phyloP scores from a whole-genome alignment of 2,888 invertebrate species.

The Limnephilus lunatus region DNA sequence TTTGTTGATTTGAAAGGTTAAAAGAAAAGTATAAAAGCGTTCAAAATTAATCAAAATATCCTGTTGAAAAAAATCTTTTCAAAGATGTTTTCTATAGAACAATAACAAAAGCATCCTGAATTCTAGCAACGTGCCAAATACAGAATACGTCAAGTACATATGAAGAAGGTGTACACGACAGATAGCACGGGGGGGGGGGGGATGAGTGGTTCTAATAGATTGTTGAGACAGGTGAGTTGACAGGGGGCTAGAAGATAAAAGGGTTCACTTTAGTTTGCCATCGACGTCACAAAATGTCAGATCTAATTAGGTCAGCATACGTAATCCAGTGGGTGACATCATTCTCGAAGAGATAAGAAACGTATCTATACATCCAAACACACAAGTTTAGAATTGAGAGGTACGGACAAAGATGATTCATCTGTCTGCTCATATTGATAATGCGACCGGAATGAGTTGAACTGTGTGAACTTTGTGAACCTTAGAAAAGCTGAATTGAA shows the following conservation, averaged over 20 bases:
- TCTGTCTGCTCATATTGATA: neutral
- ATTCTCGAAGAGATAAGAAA: neutral
- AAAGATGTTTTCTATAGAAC: neutral
- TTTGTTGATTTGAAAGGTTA: too few species aligned
- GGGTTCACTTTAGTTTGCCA: neutral
- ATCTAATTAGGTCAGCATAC: neutral
- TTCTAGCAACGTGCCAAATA: neutral
- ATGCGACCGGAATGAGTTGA: neutral
- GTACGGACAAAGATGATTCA: neutral
- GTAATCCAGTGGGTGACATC: neutral
- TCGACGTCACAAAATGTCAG: neutral
- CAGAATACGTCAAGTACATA: neutral
- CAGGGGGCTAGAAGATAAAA: neutral
- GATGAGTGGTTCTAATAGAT: neutral
- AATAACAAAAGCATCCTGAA: neutral
- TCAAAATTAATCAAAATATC: neutral
- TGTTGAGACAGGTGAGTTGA: neutral
- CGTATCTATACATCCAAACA: neutral
- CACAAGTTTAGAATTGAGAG: neutral
- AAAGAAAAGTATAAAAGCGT: too few species aligned
- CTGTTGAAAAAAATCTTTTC: too few species aligned
- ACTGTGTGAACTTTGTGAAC: neutral
- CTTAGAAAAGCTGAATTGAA: neutral
- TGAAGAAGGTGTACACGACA: neutral
- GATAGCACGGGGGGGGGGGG: neutral